Evolutionary conservation across 2,888 invertebrate species (phyloP), one percentile per base, ranked within the genome.

Genomic region (Cheilosia pagana): DNA sequence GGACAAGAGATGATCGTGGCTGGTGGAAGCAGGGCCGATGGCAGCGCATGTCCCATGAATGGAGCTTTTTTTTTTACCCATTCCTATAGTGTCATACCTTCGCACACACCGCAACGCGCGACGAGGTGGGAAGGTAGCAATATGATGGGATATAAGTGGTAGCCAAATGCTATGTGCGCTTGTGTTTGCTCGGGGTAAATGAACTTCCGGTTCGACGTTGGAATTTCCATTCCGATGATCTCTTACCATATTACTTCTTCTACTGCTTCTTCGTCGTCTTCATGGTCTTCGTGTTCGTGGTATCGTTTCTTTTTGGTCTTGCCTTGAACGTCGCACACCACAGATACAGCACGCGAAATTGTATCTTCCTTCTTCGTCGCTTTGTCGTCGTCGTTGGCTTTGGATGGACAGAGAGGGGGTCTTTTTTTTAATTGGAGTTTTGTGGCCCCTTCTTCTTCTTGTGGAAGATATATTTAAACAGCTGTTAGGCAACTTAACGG

Each of bases 171-270:
- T 21, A 21, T 59, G 75, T 79, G 79, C 43, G 59, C 45, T 25
- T 55, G 83, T 79, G 50, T 74, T 68, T 39, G 67, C 57, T 71
- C 53, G 85, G 79, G 85, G 85, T 85, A 76, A 85, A 85, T 79
- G 85, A 85, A 85, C 85, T 85, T 85, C 85, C 85, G 85, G 85
- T 85, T 85, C 85, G 50, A 53, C 85, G 70, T 57, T 85, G 79
- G 85, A 85, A 85, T 79, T 85, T 79, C 85, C 85, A 85, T 85
- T 85, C 85, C 75, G 57, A 79, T 79, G 75, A 76, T 85, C 83
- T 78, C 55, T 83, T 75, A 60, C 83, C 74, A 74, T 53, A 70
- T 65, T 71, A 65, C 68, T 74, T 65, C 39, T 60, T 72, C 19
- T 3, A 3, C 45, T 50, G 39, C 41, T 57, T 39, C 28, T 39